These are phyloP conservation scores for Pollimyrus isidori DNA, from an alignment of 2,113 vertebrate genomes.

Conservation along the genomic window DNA sequence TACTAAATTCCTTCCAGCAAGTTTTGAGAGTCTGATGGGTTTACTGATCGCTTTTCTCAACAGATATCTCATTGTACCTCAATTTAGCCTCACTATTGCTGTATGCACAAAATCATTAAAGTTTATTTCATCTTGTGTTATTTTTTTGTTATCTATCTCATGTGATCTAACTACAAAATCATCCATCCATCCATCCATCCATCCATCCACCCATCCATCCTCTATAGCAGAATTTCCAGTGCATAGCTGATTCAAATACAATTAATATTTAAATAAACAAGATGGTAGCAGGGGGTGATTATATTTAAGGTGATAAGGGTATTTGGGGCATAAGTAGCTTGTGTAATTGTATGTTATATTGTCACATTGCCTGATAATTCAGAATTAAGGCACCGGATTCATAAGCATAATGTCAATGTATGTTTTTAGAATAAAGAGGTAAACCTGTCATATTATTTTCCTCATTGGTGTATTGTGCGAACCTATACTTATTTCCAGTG, in stretches of 20 bases:
- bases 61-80: background rate
- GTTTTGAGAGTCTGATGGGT: background rate
- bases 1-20: background rate
- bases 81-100: background rate
- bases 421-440: background rate
- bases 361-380: background rate
- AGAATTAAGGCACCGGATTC: background rate
- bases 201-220: background rate
- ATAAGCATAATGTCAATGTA: background rate
- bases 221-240: background rate
- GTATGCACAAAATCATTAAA: background rate
- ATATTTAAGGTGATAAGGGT: background rate
- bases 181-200: background rate
- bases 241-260: background rate
- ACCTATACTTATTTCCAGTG: background rate
- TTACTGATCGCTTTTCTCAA: background rate
- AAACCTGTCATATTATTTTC: background rate
- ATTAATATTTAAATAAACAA: background rate
- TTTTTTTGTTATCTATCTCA: background rate
- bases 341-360: background rate
- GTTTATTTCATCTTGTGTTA: background rate
- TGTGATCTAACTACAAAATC: background rate
- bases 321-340: background rate
- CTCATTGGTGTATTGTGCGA: background rate
- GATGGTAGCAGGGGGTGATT: background rate